Base-by-base conservation (phyloP, 2,888 invertebrate species). In the Drosophila peninsularis region DNA sequence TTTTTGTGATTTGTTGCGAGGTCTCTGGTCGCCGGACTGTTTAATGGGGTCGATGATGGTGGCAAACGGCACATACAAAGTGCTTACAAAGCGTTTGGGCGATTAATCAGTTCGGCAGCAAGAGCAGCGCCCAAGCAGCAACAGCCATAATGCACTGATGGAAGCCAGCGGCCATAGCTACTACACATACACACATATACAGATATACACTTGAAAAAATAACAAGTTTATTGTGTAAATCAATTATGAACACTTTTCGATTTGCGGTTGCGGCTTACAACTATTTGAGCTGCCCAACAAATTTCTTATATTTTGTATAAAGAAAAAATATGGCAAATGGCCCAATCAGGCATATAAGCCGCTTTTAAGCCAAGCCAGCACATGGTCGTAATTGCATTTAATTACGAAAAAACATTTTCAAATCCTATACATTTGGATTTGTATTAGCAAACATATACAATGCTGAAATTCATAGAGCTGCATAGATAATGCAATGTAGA, bases 81-180 rank as follows among this genome's bases (percentile, higher is more conserved):
- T 83, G 83, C 83, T 88, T 83, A 83, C 83, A 83, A 89, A 89
- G 83, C 89, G 87, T 84, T 83, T 83, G 87, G 89, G 63, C 89
- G 86, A 83, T 83, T 83, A 83, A 83, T 83, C 83, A 88, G 83
- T 89, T 83, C 72, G 83, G 71, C 76, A 82, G 80, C 71, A 70
- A 71, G 52, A 64, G 54, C 78, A 44, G 47, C 55, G 37, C 45
- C 41, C 41, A 19, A 41, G 19, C 41, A 41, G 41, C 41, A 41
- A 19, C 41, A 41, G 41, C 41, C 58, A 30, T 37, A 32, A 47
- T 54, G 55, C 58, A 69, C 63, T 70, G 41, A 52, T 52, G 62
- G 32, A 24, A 37, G 34, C 41, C 30, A 54, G 13, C 42, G 32
- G 13, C 3, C 21, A 19, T 1, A 39, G 36, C 19, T 54, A 27